These are phyloP conservation scores for Calonectris borealis DNA, from an alignment of 2,113 vertebrate species.

Conservation along the genomic window DNA sequence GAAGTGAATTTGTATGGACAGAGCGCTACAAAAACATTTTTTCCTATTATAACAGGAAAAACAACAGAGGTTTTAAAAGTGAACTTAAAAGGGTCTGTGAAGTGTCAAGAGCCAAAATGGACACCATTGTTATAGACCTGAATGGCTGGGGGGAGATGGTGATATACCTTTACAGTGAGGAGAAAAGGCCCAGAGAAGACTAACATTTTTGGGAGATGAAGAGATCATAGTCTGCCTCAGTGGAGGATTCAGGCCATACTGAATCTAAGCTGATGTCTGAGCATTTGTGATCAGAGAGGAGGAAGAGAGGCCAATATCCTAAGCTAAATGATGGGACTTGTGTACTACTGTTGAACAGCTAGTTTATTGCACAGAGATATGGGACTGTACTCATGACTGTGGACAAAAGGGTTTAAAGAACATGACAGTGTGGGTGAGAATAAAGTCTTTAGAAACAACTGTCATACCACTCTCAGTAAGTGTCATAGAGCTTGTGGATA, in stretches of 20 bases:
- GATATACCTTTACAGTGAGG: background rate
- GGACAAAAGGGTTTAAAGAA: background rate
- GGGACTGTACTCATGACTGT: background rate
- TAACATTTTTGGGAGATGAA: background rate
- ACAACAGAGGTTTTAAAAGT: background rate
- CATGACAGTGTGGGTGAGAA: background rate
- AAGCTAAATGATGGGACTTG: background rate
- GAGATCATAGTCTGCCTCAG: background rate
- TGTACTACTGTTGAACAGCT: rapidly evolving
- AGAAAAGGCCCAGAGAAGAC: background rate
- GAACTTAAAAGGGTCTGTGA: background rate
- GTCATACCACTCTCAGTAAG: background rate
- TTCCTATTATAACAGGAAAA: background rate
- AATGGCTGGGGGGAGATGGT: background rate
- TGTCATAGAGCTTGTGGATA: background rate
- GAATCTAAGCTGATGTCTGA: background rate
- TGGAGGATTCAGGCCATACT: background rate
- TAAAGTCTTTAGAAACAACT: background rate
- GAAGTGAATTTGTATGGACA: background rate
- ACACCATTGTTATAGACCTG: background rate
- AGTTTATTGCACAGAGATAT: background rate
- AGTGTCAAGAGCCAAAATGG: background rate
- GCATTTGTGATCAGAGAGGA: background rate
- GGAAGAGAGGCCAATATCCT: background rate
- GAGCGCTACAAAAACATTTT: background rate